Conservation (phyloP, 2,888 invertebrate genomes). For the Agonopterix subpropinquella region DNA sequence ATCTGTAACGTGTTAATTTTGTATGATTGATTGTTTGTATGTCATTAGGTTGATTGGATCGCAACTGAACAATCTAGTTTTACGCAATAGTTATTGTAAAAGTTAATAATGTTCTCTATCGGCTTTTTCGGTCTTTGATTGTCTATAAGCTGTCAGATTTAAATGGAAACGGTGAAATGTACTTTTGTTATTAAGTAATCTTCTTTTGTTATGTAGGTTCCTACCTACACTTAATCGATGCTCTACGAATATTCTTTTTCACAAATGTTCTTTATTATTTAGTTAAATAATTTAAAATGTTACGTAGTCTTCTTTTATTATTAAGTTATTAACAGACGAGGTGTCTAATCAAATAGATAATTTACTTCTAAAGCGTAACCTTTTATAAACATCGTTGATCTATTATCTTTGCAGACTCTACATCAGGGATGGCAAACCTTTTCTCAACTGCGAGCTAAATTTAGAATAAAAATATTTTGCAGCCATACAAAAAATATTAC, state of each 20-base stretch:
- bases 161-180: conserved; percentile 29
- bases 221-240: not conserved
- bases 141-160: conserved; percentile 42
- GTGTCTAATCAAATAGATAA: too few species aligned
- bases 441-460: too few species aligned
- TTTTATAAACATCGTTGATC: too few species aligned
- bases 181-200: not conserved
- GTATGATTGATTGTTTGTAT: conserved; percentile 68
- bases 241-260: not conserved
- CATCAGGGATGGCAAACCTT: too few species aligned
- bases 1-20: conserved; percentile 71
- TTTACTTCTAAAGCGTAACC: too few species aligned
- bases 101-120: conserved; percentile 26
- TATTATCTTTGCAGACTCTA: too few species aligned
- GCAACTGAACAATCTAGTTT: conserved; percentile 60
- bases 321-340: too few species aligned
- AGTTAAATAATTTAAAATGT: not conserved
- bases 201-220: too few species aligned
- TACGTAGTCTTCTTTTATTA: not conserved
- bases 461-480: too few species aligned
- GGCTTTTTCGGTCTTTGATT: conserved; percentile 39
- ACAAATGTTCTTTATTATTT: not conserved
- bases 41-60: conserved; percentile 52
- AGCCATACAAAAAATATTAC: too few species aligned
- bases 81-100: conserved; percentile 57